These are phyloP conservation scores for Solen grandis DNA, from an alignment of 1,140 invertebrate genomes.

Conservation along the genomic window DNA sequence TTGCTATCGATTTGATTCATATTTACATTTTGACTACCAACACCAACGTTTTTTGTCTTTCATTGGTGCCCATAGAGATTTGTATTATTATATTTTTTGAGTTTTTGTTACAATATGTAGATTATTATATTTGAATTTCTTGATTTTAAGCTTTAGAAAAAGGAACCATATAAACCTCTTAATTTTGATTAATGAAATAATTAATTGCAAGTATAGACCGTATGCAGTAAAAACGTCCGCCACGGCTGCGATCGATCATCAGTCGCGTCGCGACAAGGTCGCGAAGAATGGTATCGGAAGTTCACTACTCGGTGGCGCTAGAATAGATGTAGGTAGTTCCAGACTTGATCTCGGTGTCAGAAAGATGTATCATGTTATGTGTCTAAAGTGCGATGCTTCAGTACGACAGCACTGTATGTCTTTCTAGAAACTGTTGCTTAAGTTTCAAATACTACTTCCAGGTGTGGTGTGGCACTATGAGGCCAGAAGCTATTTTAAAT, in stretches of 20 bases:
- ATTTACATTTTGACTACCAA: neutral
- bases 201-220: no score
- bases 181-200: no score
- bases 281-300: neutral
- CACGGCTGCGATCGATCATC: no score
- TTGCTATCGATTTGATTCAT: neutral
- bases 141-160: no score
- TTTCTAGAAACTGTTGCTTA: neutral
- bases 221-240: no score
- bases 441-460: conserved; percentile 59
- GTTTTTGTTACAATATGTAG: no score
- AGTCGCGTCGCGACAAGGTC: neutral
- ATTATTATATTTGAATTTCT: no score
- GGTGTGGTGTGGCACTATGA: conserved; percentile 82
- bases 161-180: no score
- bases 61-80: no score
- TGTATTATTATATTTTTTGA: no score
- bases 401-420: no score
- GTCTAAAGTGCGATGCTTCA: neutral
- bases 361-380: neutral
- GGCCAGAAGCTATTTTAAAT: conserved; percentile 80
- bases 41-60: neutral
- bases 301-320: neutral
- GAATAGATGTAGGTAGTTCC: neutral
- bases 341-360: neutral